Percentiles rank a stretch among this genome's conserved stretches.
These are phyloP conservation scores for Lycaena phlaeas DNA, from an alignment of 2,888 invertebrate species.

Conservation along the genomic window DNA sequence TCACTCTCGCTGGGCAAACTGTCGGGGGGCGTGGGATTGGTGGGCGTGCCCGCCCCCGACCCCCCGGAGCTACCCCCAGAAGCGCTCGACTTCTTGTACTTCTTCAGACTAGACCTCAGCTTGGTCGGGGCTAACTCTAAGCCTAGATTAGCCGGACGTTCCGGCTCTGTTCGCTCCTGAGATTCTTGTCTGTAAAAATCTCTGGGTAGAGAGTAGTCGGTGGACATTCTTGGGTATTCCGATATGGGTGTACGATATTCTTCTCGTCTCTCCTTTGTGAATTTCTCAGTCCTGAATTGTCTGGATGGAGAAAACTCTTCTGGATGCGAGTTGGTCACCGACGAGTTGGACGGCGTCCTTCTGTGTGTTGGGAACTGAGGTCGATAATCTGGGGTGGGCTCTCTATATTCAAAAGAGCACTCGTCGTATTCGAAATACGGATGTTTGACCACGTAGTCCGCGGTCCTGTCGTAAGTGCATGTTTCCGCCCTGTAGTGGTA, in stretches of 20 bases:
- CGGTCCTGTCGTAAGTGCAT: conserved; percentile 52
- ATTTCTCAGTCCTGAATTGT: conserved; percentile 36
- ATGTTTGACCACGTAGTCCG: conserved; percentile 57
- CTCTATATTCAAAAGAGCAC: conserved; percentile 49
- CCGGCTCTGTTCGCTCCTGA: conserved; percentile 34
- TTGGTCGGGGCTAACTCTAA: conserved; percentile 80
- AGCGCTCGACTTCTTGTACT: conserved; percentile 74
- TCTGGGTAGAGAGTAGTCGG: conserved; percentile 49
- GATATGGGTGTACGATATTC: conserved; percentile 44
- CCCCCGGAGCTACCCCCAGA: conserved; percentile 54
- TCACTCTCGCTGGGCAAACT: conserved; percentile 87
- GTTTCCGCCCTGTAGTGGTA: conserved; percentile 49
- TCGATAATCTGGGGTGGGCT: conserved; percentile 48
- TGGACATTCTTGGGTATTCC: conserved; percentile 50
- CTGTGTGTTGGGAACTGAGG: conserved; percentile 74
- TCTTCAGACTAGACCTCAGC: conserved; percentile 84
- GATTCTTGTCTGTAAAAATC: conserved; percentile 52
- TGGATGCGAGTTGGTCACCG: conserved; percentile 68
- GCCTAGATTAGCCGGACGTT: conserved; percentile 65
- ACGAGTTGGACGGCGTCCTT: conserved; percentile 85
- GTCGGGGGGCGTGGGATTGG: conserved; percentile 89
- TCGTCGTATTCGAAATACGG: conserved; percentile 59
- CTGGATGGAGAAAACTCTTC: conserved; percentile 61
- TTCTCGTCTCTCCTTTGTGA: conserved; percentile 33
- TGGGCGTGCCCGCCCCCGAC: conserved; percentile 81